Evolutionary conservation across 1,140 invertebrate genomes (phyloP).

Genomic region (Mactra quadrangularis): DNA sequence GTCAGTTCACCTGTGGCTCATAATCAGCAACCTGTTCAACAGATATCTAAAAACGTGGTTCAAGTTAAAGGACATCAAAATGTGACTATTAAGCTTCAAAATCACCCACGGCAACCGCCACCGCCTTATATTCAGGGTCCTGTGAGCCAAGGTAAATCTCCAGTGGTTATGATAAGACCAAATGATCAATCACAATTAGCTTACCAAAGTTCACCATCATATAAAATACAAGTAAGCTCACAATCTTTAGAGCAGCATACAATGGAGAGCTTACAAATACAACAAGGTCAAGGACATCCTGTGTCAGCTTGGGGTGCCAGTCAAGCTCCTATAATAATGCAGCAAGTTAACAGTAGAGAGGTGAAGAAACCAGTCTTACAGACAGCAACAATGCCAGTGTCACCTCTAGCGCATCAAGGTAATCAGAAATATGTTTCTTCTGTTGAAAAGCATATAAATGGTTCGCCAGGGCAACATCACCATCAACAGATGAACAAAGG

Average conservation of each 20-base stretch:
- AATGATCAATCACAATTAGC: constrained; percentile 40
- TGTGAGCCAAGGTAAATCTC: constrained; percentile 93
- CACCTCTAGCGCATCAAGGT: constrained; percentile 79
- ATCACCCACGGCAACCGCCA: constrained; percentile 67
- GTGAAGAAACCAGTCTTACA: constrained; percentile 97
- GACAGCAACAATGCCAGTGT: constrained; percentile 90
- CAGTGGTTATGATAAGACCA: constrained; percentile 41
- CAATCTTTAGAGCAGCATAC: constrained; percentile 28
- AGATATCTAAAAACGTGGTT: constrained; percentile 27
- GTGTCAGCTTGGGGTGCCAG: constrained; percentile 83
- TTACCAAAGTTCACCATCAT: neutral
- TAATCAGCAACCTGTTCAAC: constrained; percentile 19
- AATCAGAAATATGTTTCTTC: constrained; percentile 92
- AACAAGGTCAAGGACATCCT: constrained; percentile 80
- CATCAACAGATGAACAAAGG: constrained; percentile 1
- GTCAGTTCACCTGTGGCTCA: constrained; percentile 43
- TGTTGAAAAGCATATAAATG: constrained; percentile 88
- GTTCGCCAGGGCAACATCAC: constrained; percentile 26
- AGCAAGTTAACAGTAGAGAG: constrained; percentile 94
- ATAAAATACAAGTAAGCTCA: constrained; percentile 51
- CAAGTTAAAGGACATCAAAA: constrained; percentile 22
- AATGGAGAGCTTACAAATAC: constrained; percentile 54
- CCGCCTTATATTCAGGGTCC: constrained; percentile 85
- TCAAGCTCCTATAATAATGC: constrained; percentile 97
- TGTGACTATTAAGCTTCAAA: constrained; percentile 63